Conservation (phyloP, 2,888 invertebrate species). For the Spisula solida region DNA sequence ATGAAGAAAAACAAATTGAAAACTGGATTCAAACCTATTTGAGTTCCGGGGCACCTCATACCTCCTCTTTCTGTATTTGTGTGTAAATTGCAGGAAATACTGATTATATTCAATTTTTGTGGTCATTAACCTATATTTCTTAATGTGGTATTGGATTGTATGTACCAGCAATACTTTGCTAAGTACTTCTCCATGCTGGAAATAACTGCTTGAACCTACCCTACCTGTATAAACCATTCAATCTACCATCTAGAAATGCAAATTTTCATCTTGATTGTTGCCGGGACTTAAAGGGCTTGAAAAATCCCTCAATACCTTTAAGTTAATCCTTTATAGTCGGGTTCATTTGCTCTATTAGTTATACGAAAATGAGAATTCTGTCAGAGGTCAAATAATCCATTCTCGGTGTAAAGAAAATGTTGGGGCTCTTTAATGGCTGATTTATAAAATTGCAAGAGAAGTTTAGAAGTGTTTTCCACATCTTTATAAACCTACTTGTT, state of each 20-base stretch:
- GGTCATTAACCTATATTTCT: neutral
- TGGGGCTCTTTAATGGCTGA: constrained; percentile 60
- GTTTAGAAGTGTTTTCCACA: constrained; percentile 55
- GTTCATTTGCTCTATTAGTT: constrained; percentile 45
- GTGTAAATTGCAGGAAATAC: neutral
- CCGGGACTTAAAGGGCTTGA: constrained; percentile 23
- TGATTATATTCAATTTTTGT: neutral
- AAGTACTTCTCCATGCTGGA: neutral
- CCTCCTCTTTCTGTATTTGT: neutral
- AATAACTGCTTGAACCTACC: neutral
- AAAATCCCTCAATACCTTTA: constrained; percentile 9
- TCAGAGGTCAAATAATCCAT: constrained; percentile 53
- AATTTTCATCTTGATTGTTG: neutral
- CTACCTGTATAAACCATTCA: neutral
- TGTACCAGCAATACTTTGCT: neutral
- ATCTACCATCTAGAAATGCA: neutral
- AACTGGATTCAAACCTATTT: too few relatives aligned
- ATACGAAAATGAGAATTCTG: constrained; percentile 54
- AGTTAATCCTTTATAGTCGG: constrained; percentile 49
- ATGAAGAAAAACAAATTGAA: too few relatives aligned
- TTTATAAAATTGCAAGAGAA: constrained; percentile 57
- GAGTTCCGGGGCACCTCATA: too few relatives aligned
- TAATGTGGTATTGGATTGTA: neutral
- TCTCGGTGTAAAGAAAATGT: constrained; percentile 50
- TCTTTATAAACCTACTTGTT: constrained; percentile 60